Percentiles rank a stretch among this genome's conserved stretches.
These are phyloP conservation scores for Stomatorhinus walkeri DNA, from an alignment of 2,797 vertebrate genomes.

Conservation along the genomic window DNA sequence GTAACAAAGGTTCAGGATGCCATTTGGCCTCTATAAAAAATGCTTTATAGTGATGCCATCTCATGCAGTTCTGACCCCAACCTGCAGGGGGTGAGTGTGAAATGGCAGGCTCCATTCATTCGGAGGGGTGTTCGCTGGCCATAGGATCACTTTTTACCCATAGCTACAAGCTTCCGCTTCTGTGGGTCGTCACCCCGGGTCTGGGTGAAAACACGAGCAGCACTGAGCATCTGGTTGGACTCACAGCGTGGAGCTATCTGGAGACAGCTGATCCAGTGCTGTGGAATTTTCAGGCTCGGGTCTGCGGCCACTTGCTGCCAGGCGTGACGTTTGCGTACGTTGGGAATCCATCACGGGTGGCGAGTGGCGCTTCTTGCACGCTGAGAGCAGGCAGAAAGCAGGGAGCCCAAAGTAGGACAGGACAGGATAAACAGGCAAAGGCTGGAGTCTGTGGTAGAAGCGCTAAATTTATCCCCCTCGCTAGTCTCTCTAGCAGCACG, in stretches of 20 bases:
- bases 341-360: neutral
- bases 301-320: neutral
- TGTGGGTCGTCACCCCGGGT: neutral
- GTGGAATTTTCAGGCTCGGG: neutral
- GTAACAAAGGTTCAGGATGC: constrained; percentile 14
- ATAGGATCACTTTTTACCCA: neutral
- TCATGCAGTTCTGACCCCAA: neutral
- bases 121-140: neutral
- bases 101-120: neutral
- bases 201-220: neutral
- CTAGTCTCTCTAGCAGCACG: constrained; percentile 47
- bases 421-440: constrained; percentile 76
- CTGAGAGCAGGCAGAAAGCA: constrained; percentile 50
- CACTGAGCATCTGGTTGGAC: neutral
- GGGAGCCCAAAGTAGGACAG: constrained; percentile 74
- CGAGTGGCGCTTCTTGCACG: constrained; percentile 37
- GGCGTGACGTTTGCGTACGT: neutral
- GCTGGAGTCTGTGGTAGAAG: constrained; percentile 67
- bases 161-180: neutral
- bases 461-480: constrained; percentile 58
- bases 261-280: neutral
- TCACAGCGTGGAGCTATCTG: neutral
- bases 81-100: neutral
- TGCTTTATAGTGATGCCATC: neutral
- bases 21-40: constrained; percentile 6